A percentile compares a stretch with the other conserved stretches of the same genome.
phyloP scores from a whole-genome alignment of 2,888 invertebrate species.

The Orchesellides sinensis region DNA sequence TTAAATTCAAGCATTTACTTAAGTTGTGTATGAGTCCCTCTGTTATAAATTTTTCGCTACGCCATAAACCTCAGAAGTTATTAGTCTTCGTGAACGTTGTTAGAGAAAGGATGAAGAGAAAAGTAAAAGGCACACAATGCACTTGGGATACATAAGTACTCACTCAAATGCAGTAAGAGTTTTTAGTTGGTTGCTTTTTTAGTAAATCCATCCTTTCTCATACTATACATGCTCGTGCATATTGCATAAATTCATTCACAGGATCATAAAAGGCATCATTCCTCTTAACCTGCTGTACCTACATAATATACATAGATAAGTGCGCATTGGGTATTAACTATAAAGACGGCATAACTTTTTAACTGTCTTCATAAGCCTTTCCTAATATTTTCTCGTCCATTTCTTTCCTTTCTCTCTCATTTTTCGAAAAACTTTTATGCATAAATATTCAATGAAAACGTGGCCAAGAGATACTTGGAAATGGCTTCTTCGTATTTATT shows the following conservation, averaged over 20 bases:
- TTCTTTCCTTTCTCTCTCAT: too few species aligned
- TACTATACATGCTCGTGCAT: background rate
- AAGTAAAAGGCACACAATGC: conserved; percentile 8
- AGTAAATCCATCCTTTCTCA: background rate
- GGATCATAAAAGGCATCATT: background rate
- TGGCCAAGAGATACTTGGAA: too few species aligned
- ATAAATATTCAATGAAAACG: too few species aligned
- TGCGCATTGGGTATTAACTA: too few species aligned
- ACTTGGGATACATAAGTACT: background rate
- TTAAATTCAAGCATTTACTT: background rate
- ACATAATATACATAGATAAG: too few species aligned
- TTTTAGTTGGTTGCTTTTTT: background rate
- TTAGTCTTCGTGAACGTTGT: conserved; percentile 14
- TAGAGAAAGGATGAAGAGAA: background rate
- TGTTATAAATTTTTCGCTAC: conserved; percentile 19
- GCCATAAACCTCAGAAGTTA: conserved; percentile 41
- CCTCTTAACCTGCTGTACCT: too few species aligned
- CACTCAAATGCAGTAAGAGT: too few species aligned
- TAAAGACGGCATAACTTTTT: too few species aligned
- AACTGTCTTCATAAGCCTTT: background rate
- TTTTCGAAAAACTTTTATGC: too few species aligned
- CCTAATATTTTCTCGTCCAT: background rate
- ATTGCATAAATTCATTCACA: background rate
- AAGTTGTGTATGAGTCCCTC: conserved; percentile 2
- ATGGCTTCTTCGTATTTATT: too few species aligned